Evolutionary conservation across 2,113 vertebrate species (phyloP).

Genomic region (Porphyrio hochstetteri): DNA sequence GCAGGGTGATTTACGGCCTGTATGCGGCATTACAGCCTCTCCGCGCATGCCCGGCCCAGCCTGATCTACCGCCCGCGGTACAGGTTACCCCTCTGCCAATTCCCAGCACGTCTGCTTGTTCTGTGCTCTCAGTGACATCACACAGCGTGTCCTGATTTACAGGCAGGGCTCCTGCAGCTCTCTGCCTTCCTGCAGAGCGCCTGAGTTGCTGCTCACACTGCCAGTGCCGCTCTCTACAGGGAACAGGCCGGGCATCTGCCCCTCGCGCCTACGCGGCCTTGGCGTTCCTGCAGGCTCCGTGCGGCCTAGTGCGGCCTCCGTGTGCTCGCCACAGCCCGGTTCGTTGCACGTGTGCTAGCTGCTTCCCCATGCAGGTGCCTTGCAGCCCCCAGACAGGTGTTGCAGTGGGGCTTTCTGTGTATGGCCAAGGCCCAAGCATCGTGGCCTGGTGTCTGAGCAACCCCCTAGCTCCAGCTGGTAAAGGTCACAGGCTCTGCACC

Average conservation of each 20-base stretch:
- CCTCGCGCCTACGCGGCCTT: background rate
- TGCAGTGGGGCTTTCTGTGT: fast-evolving
- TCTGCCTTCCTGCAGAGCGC: background rate
- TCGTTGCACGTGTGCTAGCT: background rate
- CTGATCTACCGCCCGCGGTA: background rate
- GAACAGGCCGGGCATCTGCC: background rate
- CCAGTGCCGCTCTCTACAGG: background rate
- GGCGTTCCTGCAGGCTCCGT: background rate
- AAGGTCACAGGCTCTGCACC: background rate
- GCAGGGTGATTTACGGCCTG: background rate
- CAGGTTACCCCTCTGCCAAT: background rate
- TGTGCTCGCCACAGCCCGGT: background rate
- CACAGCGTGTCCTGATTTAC: background rate
- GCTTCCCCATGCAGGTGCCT: background rate
- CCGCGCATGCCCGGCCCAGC: background rate
- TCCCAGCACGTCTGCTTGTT: background rate
- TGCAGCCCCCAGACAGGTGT: background rate
- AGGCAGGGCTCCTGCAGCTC: background rate
- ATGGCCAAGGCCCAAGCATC: background rate
- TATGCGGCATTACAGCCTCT: background rate
- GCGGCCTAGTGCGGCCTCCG: fast-evolving
- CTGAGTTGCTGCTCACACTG: background rate
- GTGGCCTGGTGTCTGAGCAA: fast-evolving
- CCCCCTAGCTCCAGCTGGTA: background rate
- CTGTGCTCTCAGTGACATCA: fast-evolving